Evolutionary conservation across 1,140 invertebrate species (phyloP).

Genomic region (Drosophila kikkawai): DNA sequence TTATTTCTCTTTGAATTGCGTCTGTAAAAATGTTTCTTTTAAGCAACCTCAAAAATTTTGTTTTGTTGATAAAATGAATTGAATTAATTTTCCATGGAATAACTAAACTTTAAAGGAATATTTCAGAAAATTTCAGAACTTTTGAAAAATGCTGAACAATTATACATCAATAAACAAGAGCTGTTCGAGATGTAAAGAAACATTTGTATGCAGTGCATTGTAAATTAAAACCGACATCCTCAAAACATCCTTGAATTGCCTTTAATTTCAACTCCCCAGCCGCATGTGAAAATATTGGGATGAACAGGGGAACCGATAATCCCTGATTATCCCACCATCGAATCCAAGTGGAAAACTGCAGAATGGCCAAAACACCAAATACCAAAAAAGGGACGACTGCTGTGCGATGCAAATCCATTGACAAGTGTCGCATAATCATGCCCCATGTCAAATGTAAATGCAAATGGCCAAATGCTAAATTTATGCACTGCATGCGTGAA

Average conservation of each 20-base stretch:
- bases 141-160: background rate
- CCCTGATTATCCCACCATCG: constrained; percentile 18
- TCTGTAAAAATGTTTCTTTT: background rate
- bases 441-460: constrained; percentile 51
- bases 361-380: constrained; percentile 19
- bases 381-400: constrained; percentile 19
- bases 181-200: background rate
- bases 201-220: background rate
- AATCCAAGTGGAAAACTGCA: constrained; percentile 32
- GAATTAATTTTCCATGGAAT: constrained; percentile 7
- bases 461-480: constrained; percentile 57
- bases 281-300: background rate
- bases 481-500: constrained; percentile 75
- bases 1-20: background rate
- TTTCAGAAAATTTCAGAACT: background rate
- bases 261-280: constrained; percentile 14
- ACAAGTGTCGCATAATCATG: constrained; percentile 76
- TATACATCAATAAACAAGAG: constrained; percentile 8
- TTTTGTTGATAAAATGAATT: background rate
- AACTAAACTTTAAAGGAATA: constrained; percentile 6
- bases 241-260: background rate
- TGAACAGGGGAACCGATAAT: background rate
- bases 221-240: background rate
- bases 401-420: constrained; percentile 63
- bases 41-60: background rate